Conservation (phyloP, 2,113 vertebrate genomes). For the human (Homo sapiens) region GRCh38 chr1:47976001-47976500, state of each 20-base stretch:
- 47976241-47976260: background rate
- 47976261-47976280: background rate
- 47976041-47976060: background rate
- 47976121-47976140: background rate
- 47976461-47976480: background rate
- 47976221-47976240: background rate
- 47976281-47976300: background rate
- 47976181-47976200: background rate
- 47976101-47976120: background rate
- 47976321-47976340: background rate
- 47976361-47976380: background rate
- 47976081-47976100: background rate
- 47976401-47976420: background rate
- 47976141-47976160: background rate
- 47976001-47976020: background rate
- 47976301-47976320: background rate
- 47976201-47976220: background rate
- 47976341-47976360: background rate
- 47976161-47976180: background rate
- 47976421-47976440: conserved; percentile 13
- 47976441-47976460: conserved; percentile 32
- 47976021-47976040: background rate
- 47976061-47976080: background rate
- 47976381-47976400: background rate
- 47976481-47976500: background rate